A percentile compares a stretch with the other conserved stretches of the same genome.
phyloP scores from a whole-genome alignment of 2,113 vertebrate species.

The Hiodon alosoides region DNA sequence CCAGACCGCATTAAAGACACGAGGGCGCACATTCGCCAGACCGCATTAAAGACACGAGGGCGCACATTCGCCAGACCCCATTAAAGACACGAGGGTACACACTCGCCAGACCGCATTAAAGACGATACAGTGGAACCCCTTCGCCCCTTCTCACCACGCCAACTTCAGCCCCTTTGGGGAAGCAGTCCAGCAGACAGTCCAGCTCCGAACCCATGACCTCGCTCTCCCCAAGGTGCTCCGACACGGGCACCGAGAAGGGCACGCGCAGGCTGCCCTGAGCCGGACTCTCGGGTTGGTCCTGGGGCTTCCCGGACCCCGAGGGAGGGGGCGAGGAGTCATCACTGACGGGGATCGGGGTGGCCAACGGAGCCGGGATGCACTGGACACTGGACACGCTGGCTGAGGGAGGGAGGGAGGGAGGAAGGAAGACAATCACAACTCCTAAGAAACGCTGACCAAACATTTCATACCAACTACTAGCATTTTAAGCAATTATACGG shows the following conservation, averaged over 20 bases:
- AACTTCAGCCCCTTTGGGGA: conserved; percentile 69
- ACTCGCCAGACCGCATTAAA: not conserved
- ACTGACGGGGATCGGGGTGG: conserved; percentile 66
- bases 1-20: no score
- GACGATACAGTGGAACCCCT: not conserved
- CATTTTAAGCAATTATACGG: not conserved
- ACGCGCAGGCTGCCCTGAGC: conserved; percentile 61
- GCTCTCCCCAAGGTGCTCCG: conserved; percentile 83
- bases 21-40: no score
- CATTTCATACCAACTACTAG: no score
- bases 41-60: no score
- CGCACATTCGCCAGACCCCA: no score
- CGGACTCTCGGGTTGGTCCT: conserved; percentile 63
- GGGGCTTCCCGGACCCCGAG: conserved; percentile 52
- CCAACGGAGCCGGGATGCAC: conserved; percentile 71
- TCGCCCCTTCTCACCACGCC: conserved; percentile 66
- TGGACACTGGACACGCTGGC: conserved; percentile 60
- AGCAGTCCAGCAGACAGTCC: conserved; percentile 82
- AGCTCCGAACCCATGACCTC: conserved; percentile 83
- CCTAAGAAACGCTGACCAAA: no score
- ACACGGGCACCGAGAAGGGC: conserved; percentile 70
- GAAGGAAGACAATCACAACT: not conserved
- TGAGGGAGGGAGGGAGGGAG: conserved; percentile 15
- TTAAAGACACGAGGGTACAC: not conserved
- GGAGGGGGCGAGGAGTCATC: conserved; percentile 62